phyloP scores from a whole-genome alignment of 1,140 invertebrate genomes.

The Hypothenemus hampei region DNA sequence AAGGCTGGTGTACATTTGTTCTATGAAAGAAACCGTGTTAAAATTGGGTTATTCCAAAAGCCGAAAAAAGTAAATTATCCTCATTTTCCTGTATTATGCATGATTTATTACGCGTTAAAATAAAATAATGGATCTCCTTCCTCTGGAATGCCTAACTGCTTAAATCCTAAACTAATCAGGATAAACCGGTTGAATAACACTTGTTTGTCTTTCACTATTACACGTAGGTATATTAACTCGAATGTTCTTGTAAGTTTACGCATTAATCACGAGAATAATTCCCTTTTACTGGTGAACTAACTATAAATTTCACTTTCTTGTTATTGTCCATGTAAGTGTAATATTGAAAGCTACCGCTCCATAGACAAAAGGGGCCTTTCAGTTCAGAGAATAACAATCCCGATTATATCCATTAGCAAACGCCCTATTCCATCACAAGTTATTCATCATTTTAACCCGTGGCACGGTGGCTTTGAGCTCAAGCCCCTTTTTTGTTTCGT shows the following conservation, averaged over 20 bases:
- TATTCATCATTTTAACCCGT: constrained; percentile 12
- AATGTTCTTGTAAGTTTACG: neutral
- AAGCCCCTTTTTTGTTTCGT: constrained; percentile 3
- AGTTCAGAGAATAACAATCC: constrained; percentile 12
- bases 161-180: neutral
- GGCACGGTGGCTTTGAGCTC: constrained; percentile 1
- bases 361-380: constrained; percentile 15
- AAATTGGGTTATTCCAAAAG: no score
- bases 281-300: constrained; percentile 4
- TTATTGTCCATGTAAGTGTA: constrained; percentile 16
- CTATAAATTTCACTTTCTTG: constrained; percentile 21
- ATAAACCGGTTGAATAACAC: constrained; percentile 1
- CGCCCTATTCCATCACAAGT: constrained; percentile 8
- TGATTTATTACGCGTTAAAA: no score
- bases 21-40: no score
- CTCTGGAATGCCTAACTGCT: no score
- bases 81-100: no score
- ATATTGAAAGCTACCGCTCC: constrained; percentile 14
- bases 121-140: no score
- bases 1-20: no score
- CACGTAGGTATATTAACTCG: neutral
- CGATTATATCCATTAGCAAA: constrained; percentile 20
- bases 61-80: no score
- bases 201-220: neutral
- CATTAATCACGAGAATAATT: constrained; percentile 15